Conservation (phyloP, 2,797 vertebrate genomes). For the Phalanger gymnotis region DNA sequence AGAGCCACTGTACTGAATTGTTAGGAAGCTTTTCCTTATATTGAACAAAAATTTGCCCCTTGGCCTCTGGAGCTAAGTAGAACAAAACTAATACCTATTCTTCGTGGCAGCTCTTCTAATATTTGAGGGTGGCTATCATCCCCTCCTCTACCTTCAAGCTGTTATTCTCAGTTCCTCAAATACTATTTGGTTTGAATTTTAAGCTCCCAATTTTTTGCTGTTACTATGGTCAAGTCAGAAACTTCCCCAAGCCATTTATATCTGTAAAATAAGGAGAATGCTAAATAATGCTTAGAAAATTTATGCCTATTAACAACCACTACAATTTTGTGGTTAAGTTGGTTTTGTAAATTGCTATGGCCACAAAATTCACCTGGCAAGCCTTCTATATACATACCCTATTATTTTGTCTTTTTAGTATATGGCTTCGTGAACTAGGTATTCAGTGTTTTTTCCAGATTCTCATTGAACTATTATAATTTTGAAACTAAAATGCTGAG, state of each 20-base stretch:
- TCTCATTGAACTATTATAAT: not conserved
- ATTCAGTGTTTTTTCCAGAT: not conserved
- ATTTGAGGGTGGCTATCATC: not conserved
- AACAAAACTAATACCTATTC: not conserved
- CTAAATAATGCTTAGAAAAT: not conserved
- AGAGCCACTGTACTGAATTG: not conserved
- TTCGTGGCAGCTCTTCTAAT: not conserved
- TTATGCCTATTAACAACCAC: not conserved
- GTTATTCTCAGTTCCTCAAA: not conserved
- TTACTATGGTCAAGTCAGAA: not conserved
- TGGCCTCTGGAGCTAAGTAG: not conserved
- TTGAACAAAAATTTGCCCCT: not conserved
- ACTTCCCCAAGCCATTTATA: not conserved
- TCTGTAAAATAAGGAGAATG: not conserved
- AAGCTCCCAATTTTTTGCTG: not conserved
- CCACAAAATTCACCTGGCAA: not conserved
- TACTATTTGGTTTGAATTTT: not conserved
- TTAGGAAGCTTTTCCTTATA: not conserved
- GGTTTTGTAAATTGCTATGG: not conserved
- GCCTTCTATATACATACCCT: not conserved
- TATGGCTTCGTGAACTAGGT: not conserved
- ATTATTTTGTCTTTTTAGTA: not conserved
- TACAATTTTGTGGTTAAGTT: not conserved
- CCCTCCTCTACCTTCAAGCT: not conserved
- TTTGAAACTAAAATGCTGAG: not conserved